These are phyloP conservation scores for Drosophila punjabiensis DNA, from an alignment of 1,140 invertebrate species.

Conservation along the genomic window DNA sequence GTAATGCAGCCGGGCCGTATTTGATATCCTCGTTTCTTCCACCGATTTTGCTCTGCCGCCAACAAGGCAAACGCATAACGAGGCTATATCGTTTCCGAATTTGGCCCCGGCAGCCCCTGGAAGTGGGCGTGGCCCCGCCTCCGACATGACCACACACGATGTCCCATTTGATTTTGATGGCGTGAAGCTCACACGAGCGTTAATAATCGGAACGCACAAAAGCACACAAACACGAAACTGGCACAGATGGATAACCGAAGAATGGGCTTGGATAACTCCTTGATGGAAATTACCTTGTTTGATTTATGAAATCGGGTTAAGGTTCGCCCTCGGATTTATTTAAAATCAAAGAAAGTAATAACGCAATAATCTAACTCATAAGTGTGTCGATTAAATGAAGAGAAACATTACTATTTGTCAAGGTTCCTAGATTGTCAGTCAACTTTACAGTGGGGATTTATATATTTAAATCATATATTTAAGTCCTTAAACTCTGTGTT, in stretches of 20 bases:
- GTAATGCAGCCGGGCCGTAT: conserved; percentile 51
- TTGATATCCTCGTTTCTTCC: conserved; percentile 62
- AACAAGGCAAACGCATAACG: conserved; percentile 59
- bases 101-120: neutral
- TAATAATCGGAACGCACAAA: conserved; percentile 44
- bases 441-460: neutral
- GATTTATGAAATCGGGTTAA: conserved; percentile 3
- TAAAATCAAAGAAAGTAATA: neutral
- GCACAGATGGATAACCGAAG: conserved; percentile 6
- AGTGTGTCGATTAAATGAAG: neutral
- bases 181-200: conserved; percentile 64
- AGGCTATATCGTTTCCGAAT: conserved; percentile 34
- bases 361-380: neutral
- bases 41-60: conserved; percentile 47
- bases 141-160: conserved; percentile 57
- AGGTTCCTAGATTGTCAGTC: neutral
- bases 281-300: conserved; percentile 39
- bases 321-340: neutral
- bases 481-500: neutral
- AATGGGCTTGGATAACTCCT: conserved; percentile 12
- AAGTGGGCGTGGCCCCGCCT: conserved; percentile 14
- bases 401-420: neutral
- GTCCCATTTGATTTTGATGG: conserved; percentile 65
- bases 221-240: conserved; percentile 28
- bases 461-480: neutral